phyloP scores from a whole-genome alignment of 2,113 vertebrate genomes.

The Myxocyprinus asiaticus region DNA sequence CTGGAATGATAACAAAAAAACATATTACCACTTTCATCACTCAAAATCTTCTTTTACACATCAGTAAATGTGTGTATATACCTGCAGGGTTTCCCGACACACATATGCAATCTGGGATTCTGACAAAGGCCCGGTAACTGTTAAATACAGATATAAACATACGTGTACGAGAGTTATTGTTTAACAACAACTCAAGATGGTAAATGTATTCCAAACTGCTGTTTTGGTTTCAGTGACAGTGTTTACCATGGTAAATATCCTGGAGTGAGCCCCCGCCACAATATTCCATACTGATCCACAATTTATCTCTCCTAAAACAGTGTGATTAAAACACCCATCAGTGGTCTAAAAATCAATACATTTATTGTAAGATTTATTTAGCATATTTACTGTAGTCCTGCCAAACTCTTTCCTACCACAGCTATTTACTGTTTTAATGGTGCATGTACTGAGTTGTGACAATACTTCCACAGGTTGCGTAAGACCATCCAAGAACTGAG shows the following conservation, averaged over 20 bases:
- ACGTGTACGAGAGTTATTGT: neutral
- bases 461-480: too few species aligned
- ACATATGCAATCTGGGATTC: conserved; percentile 98
- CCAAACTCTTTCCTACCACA: too few species aligned
- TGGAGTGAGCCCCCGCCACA: conserved; percentile 97
- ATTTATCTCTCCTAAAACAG: conserved; percentile 89
- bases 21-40: neutral
- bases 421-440: too few species aligned
- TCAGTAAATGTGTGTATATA: conserved; percentile 64
- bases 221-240: neutral
- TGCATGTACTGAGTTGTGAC: too few species aligned
- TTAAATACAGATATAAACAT: conserved; percentile 5
- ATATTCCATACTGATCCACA: conserved; percentile 99
- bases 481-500: too few species aligned
- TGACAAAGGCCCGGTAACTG: conserved; percentile 95
- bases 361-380: too few species aligned
- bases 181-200: neutral
- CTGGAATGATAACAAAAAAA: conserved; percentile 56
- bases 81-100: conserved; percentile 97
- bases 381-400: too few species aligned
- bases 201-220: neutral
- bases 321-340: neutral
- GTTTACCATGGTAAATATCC: conserved; percentile 94
- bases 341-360: too few species aligned
- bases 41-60: conserved; percentile 37